Evolutionary conservation across 1,140 invertebrate species (phyloP), one percentile per base, ranked within the genome.

Genomic region (Drosophila asahinai): DNA sequence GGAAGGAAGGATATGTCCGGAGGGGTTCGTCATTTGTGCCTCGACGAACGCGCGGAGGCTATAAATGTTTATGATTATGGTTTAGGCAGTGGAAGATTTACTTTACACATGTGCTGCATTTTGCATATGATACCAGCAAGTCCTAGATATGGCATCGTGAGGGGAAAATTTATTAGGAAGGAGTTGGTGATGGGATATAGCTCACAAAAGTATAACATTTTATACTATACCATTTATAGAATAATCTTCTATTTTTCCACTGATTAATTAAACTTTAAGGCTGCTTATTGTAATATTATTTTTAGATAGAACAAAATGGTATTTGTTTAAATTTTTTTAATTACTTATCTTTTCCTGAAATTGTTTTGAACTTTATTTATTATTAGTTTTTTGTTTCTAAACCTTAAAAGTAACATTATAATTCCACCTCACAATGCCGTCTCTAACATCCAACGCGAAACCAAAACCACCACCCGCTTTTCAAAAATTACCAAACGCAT

Each of bases 31-130:
- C 60, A 65, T 57, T 73, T 59, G 65, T 40, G 57, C 45, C 48
- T 49, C 51, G 25, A 40, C 65, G 68, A 76, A 66, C 83, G 86
- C 83, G 78, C 86, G 78, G 75, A 61, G 71, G 71, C 86, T 80
- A 90, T 90, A 90, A 90, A 90, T 90, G 86, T 90, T 90, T 90
- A 90, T 90, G 86, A 90, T 90, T 90, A 90, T 90, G 82, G 86
- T 66, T 73, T 58, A 86, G 79, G 67, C 81, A 54, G 75, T 68
- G 62, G 67, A 90, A 90, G 86, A 90, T 90, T 90, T 90, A 86
- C 86, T 90, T 77, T 64, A 74, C 86, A 90, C 86, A 90, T 90
- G 86, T 90, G 86, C 86, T 90, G 81, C 86, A 90, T 82, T 90
- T 84, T 89, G 84, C 84, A 89, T 89, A 89, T 89, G 84, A 78